A percentile compares a stretch with the other conserved stretches of the same genome.
Conservation (phyloP, 2,888 invertebrate species). For the Megamerina dolium region DNA sequence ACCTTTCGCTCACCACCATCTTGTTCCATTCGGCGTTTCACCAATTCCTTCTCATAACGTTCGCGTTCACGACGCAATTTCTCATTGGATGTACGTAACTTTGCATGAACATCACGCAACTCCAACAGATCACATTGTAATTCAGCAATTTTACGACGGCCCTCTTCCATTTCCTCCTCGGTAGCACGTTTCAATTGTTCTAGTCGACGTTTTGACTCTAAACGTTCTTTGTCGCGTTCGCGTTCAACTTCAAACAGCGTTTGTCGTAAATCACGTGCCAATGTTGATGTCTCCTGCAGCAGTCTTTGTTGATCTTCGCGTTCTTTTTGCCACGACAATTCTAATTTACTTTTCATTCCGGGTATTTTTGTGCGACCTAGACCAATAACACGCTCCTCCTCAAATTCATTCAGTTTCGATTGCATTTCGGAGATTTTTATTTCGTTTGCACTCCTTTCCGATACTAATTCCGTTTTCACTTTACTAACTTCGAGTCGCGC, state of each 20-base stretch:
- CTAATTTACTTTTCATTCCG: conserved; percentile 79
- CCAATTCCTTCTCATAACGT: conserved; percentile 74
- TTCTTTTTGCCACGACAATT: conserved; percentile 91
- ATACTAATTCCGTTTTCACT: conserved; percentile 82
- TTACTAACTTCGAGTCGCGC: conserved; percentile 74
- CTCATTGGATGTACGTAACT: conserved; percentile 83
- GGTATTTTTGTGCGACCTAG: conserved; percentile 81
- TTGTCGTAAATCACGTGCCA: conserved; percentile 80
- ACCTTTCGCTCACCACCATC: conserved; percentile 73
- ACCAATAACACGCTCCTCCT: conserved; percentile 78
- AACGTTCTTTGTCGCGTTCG: conserved; percentile 80
- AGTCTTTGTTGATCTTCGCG: conserved; percentile 86
- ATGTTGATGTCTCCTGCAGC: conserved; percentile 81
- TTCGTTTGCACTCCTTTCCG: conserved; percentile 79
- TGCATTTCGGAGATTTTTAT: conserved; percentile 83
- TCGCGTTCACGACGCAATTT: conserved; percentile 83
- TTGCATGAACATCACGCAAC: conserved; percentile 85
- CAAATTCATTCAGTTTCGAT: conserved; percentile 66
- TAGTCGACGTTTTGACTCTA: conserved; percentile 78
- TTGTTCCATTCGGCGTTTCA: conserved; percentile 54
- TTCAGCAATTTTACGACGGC: conserved; percentile 75
- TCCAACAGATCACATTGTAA: conserved; percentile 83
- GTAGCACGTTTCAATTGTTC: conserved; percentile 78
- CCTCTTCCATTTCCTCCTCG: conserved; percentile 86
- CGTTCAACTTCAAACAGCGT: conserved; percentile 85